Conservation (phyloP, 2,797 vertebrate genomes). For the Lophius americanus region DNA sequence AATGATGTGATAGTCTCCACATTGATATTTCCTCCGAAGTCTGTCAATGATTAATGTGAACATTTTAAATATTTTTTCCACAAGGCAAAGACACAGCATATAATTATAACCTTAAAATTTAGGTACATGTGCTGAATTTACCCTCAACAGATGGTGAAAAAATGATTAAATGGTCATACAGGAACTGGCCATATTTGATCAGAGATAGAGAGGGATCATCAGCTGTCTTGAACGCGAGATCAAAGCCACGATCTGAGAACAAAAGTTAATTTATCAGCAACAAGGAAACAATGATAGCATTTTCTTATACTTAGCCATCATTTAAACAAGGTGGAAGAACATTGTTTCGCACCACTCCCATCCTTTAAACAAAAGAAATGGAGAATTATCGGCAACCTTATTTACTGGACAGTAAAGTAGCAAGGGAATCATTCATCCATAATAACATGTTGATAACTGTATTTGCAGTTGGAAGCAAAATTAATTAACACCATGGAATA, state of each 20-base stretch:
- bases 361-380: not conserved
- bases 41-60: conserved; percentile 73
- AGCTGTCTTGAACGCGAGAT: conserved; percentile 91
- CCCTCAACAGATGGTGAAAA: conserved; percentile 97
- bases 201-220: conserved; percentile 93
- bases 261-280: conserved; percentile 3
- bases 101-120: not conserved
- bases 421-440: not conserved
- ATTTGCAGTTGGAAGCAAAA: too few species aligned
- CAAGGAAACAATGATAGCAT: not conserved
- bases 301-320: not conserved
- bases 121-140: conserved; percentile 51
- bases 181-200: conserved; percentile 97
- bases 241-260: conserved; percentile 91
- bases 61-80: not conserved
- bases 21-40: conserved; percentile 97
- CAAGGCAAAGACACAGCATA: not conserved
- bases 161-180: conserved; percentile 94
- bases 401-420: not conserved
- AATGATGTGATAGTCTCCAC: conserved; percentile 96
- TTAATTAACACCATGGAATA: too few species aligned
- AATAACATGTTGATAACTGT: too few species aligned
- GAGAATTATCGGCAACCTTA: not conserved
- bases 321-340: not conserved
- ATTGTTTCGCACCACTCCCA: not conserved